Conservation (phyloP, 2,888 invertebrate species). For the Epirrhoe tristata region DNA sequence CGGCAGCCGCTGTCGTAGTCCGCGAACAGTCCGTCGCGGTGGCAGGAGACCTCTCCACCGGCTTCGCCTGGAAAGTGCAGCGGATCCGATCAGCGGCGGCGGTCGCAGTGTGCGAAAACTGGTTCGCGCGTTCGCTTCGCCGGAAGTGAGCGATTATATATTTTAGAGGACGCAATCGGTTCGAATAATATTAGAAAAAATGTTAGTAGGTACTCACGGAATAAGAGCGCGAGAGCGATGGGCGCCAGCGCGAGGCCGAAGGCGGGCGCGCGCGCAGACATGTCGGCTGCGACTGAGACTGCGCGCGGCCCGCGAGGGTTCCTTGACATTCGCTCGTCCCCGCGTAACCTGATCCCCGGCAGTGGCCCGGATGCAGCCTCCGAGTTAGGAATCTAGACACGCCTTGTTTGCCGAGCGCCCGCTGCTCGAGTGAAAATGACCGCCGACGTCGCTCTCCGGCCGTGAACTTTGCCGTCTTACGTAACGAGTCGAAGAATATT, state of each 20-base stretch:
- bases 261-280: slow-evolving; percentile 74
- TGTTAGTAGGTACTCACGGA: slow-evolving; percentile 61
- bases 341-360: slow-evolving; percentile 72
- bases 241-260: slow-evolving; percentile 41
- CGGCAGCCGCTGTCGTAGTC: slow-evolving; percentile 77
- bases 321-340: slow-evolving; percentile 83
- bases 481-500: slow-evolving; percentile 62
- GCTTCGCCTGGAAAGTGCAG: slow-evolving; percentile 60
- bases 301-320: slow-evolving; percentile 65
- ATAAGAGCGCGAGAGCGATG: slow-evolving; percentile 49
- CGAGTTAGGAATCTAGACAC: slow-evolving; percentile 78
- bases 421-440: slow-evolving; percentile 67
- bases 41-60: slow-evolving; percentile 57
- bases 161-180: slow-evolving; percentile 12
- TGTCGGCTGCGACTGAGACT: slow-evolving; percentile 73
- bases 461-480: slow-evolving; percentile 77
- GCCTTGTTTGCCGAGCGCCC: slow-evolving; percentile 68
- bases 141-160: slow-evolving; percentile 11
- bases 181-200: slow-evolving; percentile 16
- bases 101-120: slow-evolving; percentile 16
- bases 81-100: slow-evolving; percentile 11
- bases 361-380: slow-evolving; percentile 83
- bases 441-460: slow-evolving; percentile 60
- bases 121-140: slow-evolving; percentile 16
- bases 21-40: slow-evolving; percentile 74